Evolutionary conservation across 2,113 vertebrate genomes (phyloP), one percentile per base, ranked within the genome.

Genomic region (Tachuris rubrigastra): DNA sequence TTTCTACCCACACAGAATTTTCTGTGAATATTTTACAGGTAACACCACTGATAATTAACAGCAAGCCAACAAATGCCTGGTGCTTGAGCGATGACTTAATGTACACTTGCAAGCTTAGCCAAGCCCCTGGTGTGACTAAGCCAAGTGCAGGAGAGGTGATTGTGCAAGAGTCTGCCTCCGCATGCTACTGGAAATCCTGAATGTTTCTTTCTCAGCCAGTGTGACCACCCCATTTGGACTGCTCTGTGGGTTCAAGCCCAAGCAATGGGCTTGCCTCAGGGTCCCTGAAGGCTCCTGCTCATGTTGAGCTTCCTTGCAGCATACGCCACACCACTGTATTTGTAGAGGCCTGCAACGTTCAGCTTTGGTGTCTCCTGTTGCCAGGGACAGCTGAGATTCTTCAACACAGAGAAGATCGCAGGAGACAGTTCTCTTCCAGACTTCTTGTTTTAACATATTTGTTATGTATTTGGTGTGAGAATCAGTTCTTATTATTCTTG

Each of bases 1-100:
- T 77, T 88, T 84, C 63, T 93, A 59, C 50, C 79, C 63, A 25
- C 65, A 78, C 59, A 59, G 68, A 92, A 53, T 44, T 69, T 89
- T 85, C 69, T 82, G 74, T 23, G 73, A 86, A 22, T 86, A 46
- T 90, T 95, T 97, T 88, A 55, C 83, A 90, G 94, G 88, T 95
- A 96, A 82, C 4, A 5, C 80, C 33, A 53, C 65, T 81, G 73
- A 41, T 55, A 94, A 82, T 95, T 75, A 96, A 21, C 60, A 65
- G 44, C 12, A 44, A 85, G 33, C 47, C 68, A 85, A 24, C 19
- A 60, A 78, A 67, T 41, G 65, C 35, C 53, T 92, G 52, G 56
- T 78, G 60, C 22, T 52, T 81, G 86, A 91, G 33, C 60, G 83
- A 84, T 92, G 84, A 82, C 37, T 95, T 82, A 81, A 65, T 56